Evolutionary conservation across 2,113 vertebrate genomes (phyloP), one percentile per base, ranked within the genome.

Genomic region (Hippocampus guttulatus): DNA sequence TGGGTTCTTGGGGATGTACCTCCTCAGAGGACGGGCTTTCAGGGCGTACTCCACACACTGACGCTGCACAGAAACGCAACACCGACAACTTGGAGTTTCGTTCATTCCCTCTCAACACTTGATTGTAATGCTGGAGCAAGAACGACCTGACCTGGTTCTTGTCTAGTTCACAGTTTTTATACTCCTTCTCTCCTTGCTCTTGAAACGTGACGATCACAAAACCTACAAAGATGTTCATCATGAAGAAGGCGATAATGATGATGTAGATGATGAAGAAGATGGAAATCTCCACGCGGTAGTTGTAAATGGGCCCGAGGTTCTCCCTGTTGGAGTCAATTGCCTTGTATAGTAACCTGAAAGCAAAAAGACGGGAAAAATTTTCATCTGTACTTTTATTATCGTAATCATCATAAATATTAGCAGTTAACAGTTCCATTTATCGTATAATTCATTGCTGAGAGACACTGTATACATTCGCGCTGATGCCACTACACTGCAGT

Each of bases 171-270:
- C 97, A 99, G 93, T 99, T 99, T 94, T 97, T 99, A 88, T 99
- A 99, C 82, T 99, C 97, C 83, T 98, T 96, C 81, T 99, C 97
- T 88, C 97, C 97, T 85, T 99, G 97, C 76, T 99, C 97, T 92
- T 99, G 97, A 87, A 99, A 99, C 0, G 97, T 99, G 81, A 99
- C 97, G 72, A 99, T 99, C 79, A 99, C 97, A 74, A 99, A 99
- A 92, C 97, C 97, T 82, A 99, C 97, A 30, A 99, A 99, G 92
- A 99, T 99, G 90, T 99, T 99, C 97, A 99, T 99, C 97, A 99
- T 99, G 86, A 99, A 99, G 91, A 99, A 99, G 67, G 97, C 97
- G 4, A 99, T 98, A 77, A 99, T 99, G 91, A 99, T 99, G 92
- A 99, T 99, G 90, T 99, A 99, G 91, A 99, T 97, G 90, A 99